A percentile compares a stretch with the other conserved stretches of the same genome.
phyloP scores from a whole-genome alignment of 2,888 invertebrate genomes.

The Prosapia bicincta region DNA sequence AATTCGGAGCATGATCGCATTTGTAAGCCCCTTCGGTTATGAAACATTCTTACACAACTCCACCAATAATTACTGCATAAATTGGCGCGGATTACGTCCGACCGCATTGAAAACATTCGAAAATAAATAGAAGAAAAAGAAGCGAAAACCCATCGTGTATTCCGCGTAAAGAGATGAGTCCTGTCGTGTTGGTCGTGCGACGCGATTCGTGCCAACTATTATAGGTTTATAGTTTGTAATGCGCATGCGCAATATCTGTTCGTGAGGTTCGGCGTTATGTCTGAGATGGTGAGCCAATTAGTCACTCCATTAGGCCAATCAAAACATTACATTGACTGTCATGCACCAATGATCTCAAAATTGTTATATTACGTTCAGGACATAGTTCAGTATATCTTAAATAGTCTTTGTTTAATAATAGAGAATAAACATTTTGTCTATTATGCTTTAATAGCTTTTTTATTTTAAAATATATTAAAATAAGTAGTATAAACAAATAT shows the following conservation, averaged over 20 bases:
- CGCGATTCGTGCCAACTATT: not conserved
- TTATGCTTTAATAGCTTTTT: too few species aligned
- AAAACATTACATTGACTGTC: not conserved
- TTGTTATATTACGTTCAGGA: too few species aligned
- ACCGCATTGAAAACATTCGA: not conserved
- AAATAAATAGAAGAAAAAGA: not conserved
- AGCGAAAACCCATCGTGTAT: not conserved
- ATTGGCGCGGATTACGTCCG: not conserved
- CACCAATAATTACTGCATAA: not conserved
- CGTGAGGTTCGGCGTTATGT: not conserved
- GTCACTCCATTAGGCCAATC: not conserved
- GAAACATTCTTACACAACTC: not conserved
- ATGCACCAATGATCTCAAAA: too few species aligned
- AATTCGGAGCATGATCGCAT: not conserved
- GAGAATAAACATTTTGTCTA: too few species aligned
- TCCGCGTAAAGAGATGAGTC: not conserved
- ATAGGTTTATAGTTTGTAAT: not conserved
- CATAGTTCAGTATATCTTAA: too few species aligned
- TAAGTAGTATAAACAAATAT: too few species aligned
- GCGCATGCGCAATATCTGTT: not conserved
- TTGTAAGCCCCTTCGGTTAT: not conserved
- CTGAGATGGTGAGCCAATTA: not conserved
- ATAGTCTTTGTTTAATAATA: too few species aligned
- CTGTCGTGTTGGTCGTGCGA: not conserved
- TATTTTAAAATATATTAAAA: too few species aligned